A percentile compares a stretch with the other conserved stretches of the same genome.
These are phyloP conservation scores for Drosophila anomelani DNA, from an alignment of 2,888 invertebrate species.

Conservation along the genomic window DNA sequence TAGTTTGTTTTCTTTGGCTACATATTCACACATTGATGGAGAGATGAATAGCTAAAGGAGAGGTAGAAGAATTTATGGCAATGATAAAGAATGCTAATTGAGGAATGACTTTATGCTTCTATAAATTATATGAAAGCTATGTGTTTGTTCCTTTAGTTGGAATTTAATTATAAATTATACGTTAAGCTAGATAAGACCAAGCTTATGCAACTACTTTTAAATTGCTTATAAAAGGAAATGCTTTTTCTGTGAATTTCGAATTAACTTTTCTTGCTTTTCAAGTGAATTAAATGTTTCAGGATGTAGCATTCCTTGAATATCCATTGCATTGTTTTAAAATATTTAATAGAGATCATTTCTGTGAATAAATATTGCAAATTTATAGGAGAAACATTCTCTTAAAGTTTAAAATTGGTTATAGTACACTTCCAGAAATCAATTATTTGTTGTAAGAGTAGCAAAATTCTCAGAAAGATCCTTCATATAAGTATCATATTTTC, in stretches of 20 bases:
- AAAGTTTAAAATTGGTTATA: neutral
- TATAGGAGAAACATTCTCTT: neutral
- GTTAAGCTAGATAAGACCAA: neutral
- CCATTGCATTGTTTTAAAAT: neutral
- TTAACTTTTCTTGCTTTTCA: no score
- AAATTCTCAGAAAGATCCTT: neutral
- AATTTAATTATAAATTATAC: neutral
- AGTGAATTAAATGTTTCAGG: no score
- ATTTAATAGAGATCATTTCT: neutral
- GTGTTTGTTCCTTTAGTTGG: neutral
- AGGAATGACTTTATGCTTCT: neutral
- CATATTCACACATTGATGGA: conserved; percentile 17
- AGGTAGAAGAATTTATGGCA: neutral
- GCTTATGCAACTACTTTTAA: neutral
- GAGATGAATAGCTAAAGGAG: neutral
- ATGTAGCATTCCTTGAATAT: no score
- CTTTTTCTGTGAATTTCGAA: neutral
- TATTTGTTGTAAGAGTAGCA: neutral
- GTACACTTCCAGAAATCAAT: neutral
- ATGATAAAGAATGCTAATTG: conserved; percentile 17
- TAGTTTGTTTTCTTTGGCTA: conserved; percentile 26
- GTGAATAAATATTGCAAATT: neutral
- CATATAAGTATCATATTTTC: neutral
- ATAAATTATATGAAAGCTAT: neutral
- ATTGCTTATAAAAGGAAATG: neutral